These are phyloP conservation scores for Monoplex corrugatus DNA, from an alignment of 2,888 invertebrate species.

Conservation along the genomic window DNA sequence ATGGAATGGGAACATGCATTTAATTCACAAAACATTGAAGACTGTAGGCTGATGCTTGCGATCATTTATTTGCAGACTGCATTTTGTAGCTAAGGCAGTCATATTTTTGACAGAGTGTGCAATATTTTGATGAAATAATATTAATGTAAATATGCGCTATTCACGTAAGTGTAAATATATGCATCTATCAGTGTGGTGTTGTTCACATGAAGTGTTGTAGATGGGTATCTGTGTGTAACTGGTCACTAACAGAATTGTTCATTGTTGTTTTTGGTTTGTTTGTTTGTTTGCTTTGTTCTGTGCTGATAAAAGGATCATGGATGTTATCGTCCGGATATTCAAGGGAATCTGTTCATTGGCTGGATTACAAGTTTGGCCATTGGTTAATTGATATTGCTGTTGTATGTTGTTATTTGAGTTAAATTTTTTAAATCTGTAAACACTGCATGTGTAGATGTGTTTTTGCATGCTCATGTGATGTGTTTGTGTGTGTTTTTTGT, in stretches of 20 bases:
- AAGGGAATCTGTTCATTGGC: too few species aligned
- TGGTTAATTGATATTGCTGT: too few species aligned
- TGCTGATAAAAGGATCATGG: not conserved
- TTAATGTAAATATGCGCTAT: not conserved
- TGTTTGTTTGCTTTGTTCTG: not conserved
- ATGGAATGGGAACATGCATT: not conserved
- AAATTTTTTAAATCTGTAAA: too few species aligned
- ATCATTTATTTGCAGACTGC: not conserved
- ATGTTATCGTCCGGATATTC: too few species aligned
- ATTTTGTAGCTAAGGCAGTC: not conserved
- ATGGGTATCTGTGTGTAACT: not conserved
- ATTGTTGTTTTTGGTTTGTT: too few species aligned
- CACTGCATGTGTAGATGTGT: too few species aligned
- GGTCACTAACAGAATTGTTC: too few species aligned
- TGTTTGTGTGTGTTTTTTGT: too few species aligned
- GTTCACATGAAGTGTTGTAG: not conserved
- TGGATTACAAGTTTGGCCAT: too few species aligned
- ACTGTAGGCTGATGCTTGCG: not conserved
- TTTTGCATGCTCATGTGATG: too few species aligned
- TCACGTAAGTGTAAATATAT: not conserved
- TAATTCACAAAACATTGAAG: not conserved
- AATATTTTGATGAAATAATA: conserved; percentile 6
- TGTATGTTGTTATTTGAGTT: too few species aligned
- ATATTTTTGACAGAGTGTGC: not conserved
- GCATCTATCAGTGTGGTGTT: not conserved